phyloP scores from a whole-genome alignment of 2,113 vertebrate species.

The Motacilla alba region DNA sequence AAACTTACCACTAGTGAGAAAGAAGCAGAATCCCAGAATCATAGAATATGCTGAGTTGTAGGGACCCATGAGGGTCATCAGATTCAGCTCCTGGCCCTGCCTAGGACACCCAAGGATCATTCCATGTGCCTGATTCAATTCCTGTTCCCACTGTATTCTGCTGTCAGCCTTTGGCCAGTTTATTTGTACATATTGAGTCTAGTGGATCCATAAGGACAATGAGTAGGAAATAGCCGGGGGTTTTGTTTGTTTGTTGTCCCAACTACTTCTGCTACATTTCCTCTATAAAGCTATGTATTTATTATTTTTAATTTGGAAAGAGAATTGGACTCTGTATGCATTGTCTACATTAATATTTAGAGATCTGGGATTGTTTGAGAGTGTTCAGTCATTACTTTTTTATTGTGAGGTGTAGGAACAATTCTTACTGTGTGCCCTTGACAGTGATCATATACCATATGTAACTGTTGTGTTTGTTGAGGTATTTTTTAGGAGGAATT shows the following conservation, averaged over 20 bases:
- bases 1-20: background rate
- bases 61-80: background rate
- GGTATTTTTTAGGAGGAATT: slow-evolving; percentile 55
- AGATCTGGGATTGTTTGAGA: background rate
- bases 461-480: slow-evolving; percentile 44
- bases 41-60: background rate
- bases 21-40: background rate
- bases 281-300: background rate
- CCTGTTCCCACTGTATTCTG: background rate
- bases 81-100: background rate
- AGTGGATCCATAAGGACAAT: background rate
- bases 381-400: background rate
- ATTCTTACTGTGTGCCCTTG: background rate
- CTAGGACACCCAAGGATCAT: background rate
- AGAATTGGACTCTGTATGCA: background rate
- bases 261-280: background rate
- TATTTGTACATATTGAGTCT: background rate
- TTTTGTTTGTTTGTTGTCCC: background rate
- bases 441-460: background rate
- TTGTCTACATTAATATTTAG: background rate
- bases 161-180: background rate
- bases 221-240: background rate
- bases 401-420: background rate
- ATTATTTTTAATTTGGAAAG: background rate
- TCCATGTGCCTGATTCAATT: background rate